phyloP scores from a whole-genome alignment of 2,888 invertebrate genomes.

The Temnothorax ravouxi region DNA sequence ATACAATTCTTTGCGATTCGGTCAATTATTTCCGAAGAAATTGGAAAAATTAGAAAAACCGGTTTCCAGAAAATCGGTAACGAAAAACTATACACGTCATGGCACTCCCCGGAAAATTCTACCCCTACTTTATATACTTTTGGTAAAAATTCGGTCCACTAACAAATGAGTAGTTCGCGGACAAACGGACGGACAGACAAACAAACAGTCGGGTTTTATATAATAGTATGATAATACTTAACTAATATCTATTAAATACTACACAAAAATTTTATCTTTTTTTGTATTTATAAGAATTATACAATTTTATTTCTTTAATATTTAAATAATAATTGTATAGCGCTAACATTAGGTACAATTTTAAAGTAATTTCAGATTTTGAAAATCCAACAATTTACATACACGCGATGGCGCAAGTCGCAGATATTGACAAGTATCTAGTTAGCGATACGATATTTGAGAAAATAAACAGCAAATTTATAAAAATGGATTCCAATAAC shows the following conservation, averaged over 20 bases:
- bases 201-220: too few species aligned
- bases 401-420: background rate
- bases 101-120: too few species aligned
- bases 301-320: constrained; percentile 18
- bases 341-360: background rate
- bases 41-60: too few species aligned
- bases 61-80: too few species aligned
- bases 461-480: constrained; percentile 70
- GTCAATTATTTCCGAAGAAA: too few species aligned
- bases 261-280: background rate
- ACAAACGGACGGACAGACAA: too few species aligned
- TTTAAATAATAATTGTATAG: background rate
- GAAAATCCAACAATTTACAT: background rate
- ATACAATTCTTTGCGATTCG: too few species aligned
- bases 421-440: constrained; percentile 13
- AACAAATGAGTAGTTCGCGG: too few species aligned
- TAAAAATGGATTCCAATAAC: constrained; percentile 71
- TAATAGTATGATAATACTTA: background rate
- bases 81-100: too few species aligned
- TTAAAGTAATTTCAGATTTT: constrained; percentile 18
- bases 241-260: background rate
- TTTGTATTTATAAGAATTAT: background rate
- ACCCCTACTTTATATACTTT: too few species aligned
- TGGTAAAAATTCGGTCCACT: too few species aligned
- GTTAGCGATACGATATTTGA: constrained; percentile 69